Base-by-base conservation (phyloP, 2,113 vertebrate genomes). In the Notothenia rossii region DNA sequence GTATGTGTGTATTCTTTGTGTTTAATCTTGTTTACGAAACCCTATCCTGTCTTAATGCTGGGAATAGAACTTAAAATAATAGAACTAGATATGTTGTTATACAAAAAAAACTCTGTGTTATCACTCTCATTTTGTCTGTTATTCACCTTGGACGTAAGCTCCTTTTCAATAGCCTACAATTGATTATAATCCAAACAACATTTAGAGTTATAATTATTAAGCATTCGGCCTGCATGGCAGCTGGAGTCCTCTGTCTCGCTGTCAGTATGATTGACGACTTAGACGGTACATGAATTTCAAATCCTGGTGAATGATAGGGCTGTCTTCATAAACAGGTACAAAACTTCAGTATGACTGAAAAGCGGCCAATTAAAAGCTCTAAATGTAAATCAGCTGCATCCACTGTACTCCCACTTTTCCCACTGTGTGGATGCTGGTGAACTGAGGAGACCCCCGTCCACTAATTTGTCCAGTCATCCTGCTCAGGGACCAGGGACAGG, bases 241-340 rank as follows among this genome's bases (percentile, higher is more conserved):
- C 88, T 90, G 92, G 77, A 86, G 60, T 66, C 11, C 15, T 72
- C 80, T 77, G 17, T 56, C 14, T 5, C 72, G 82, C 89, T 89
- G 92, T 91, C 92, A 91, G 79, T 2, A 17, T 94, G 94, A 95
- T 92, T 92, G 94, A 94, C 91, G 86, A 90, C 69, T 85, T 75
- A 66, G 91, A 92, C 90, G 79, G 83, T 58, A 72, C 87, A 92
- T 92, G 89, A 93, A 94, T 93, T 92, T 91, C 77, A 93, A 93
- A 91, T 93, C 79, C 76, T 29, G 33, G 61, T 43, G 81, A 81
- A 92, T 82, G 82, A 85, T 77, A 67, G 72, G 71, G 69, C 67
- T 62, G 75, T 65, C 65, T 86, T 83, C 72, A 83, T 77, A 91
- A 90, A 88, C 91, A 94, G 87, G 91, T 93, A 92, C 86, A 91